phyloP scores from a whole-genome alignment of 2,113 vertebrate genomes.

The Ctenomys sociabilis region DNA sequence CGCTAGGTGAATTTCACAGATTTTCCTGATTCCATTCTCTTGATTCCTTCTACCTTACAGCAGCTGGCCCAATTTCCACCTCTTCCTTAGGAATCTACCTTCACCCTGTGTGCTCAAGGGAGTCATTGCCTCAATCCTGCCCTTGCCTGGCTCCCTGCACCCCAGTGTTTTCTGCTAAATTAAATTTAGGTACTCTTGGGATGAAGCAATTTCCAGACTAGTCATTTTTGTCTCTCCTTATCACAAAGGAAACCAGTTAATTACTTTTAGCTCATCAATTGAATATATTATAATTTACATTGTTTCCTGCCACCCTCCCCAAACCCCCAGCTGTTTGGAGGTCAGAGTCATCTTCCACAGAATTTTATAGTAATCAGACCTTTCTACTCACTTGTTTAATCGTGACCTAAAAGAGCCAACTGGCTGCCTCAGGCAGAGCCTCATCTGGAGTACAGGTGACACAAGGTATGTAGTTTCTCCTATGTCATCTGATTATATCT shows the following conservation, averaged over 20 bases:
- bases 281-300: not conserved
- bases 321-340: not conserved
- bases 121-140: not conserved
- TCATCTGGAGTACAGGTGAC: not conserved
- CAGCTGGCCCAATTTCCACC: not conserved
- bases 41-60: not conserved
- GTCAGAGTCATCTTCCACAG: not conserved
- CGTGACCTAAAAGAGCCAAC: not conserved
- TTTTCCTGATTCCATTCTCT: not conserved
- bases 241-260: not conserved
- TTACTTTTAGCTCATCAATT: not conserved
- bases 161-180: not conserved
- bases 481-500: not conserved
- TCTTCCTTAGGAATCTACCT: not conserved
- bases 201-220: not conserved
- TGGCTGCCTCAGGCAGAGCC: not conserved
- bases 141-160: not conserved
- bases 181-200: not conserved
- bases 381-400: slow-evolving; percentile 5
- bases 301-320: not conserved
- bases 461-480: not conserved
- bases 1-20: not conserved
- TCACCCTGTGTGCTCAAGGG: not conserved
- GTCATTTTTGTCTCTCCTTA: not conserved
- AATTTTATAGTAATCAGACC: not conserved